Evolutionary conservation across 2,797 vertebrate species (phyloP), one percentile per base, ranked within the genome.

Genomic region (Octomys mimax): DNA sequence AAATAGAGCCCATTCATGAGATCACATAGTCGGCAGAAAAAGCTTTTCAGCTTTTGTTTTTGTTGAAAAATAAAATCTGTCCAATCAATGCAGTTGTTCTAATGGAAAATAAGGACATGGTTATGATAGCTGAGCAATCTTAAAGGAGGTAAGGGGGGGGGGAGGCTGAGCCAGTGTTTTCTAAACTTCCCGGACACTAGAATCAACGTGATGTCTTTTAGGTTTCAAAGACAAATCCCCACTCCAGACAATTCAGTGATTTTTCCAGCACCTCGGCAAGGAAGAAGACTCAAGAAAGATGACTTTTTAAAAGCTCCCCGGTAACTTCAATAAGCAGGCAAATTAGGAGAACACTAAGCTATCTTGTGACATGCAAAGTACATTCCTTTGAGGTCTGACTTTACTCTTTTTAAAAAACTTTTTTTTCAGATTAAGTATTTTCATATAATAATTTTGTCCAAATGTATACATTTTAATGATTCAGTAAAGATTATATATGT

Each of bases 391-490:
- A 93, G 93, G 78, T 42, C 49, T 83, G 66, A 52, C 8, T 95
- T 92, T 64, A 78, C 28, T 84, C 14, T 93, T 64, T 84, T 59
- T 54, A 92, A 94, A 66, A 90, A 90, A 28, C 90, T 16, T 6
- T 54, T 90, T 61, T 71, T 31, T 81, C 46, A 88, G 39, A 87
- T 89, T 70, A 83, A 94, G 66, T 91, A 54, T 70, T 80, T 89
- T 64, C 22, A 46, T 59, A 9, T 78, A 85, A 75, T 82, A 81
- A 12, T 82, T 71, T 78, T 75, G 6, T 59, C 33, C 31, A 90
- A 77, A 70, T 49, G 61, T 70, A 75, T 66, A 90, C 22, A 52
- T 54, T 52, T 39, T 14, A 80, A 16, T 57, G 33, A 59, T 39
- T 82, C 52, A 77, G 12, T 85, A 79, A 42, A 86, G n/a, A 49